These are phyloP conservation scores for Chaunax sp. DNA, from an alignment of 2,797 vertebrate species.

Conservation along the genomic window DNA sequence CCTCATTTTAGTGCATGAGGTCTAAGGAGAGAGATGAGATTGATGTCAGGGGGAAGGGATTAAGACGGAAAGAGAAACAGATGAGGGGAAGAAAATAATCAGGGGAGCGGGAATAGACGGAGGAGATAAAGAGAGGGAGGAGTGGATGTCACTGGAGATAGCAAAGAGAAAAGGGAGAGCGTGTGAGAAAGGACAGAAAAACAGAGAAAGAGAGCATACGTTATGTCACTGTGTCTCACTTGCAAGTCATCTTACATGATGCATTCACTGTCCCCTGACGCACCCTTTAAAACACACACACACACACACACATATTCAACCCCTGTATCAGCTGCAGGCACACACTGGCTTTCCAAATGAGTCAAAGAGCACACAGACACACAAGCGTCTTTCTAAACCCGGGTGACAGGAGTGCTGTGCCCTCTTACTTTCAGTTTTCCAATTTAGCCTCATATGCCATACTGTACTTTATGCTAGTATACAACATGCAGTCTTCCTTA, in stretches of 20 bases:
- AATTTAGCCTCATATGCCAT: too few species aligned
- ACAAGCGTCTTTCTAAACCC: constrained; percentile 15
- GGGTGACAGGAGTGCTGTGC: too few species aligned
- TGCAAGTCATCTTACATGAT: constrained; percentile 61
- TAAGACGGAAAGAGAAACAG: constrained; percentile 27
- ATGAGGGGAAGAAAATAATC: constrained; percentile 31
- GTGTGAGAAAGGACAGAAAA: constrained; percentile 7
- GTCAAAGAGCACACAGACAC: constrained; percentile 26
- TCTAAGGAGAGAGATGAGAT: constrained; percentile 1
- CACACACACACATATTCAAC: constrained; percentile 16
- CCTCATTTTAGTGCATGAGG: constrained; percentile 4
- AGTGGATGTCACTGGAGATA: constrained; percentile 22
- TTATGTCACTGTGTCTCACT: constrained; percentile 45
- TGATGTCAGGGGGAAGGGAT: constrained; percentile 28
- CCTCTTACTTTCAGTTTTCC: too few species aligned
- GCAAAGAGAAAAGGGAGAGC: not conserved
- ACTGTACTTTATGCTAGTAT: too few species aligned
- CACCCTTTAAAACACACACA: constrained; percentile 27
- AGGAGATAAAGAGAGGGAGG: constrained; percentile 18
- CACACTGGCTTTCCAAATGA: constrained; percentile 22
- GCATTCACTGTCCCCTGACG: constrained; percentile 49
- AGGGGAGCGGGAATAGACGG: constrained; percentile 32
- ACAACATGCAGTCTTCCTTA: too few species aligned
- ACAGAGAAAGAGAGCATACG: constrained; percentile 19
- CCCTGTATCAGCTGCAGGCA: constrained; percentile 15